Conservation (phyloP, 1,140 invertebrate species). For the Leptopilina boulardi region DNA sequence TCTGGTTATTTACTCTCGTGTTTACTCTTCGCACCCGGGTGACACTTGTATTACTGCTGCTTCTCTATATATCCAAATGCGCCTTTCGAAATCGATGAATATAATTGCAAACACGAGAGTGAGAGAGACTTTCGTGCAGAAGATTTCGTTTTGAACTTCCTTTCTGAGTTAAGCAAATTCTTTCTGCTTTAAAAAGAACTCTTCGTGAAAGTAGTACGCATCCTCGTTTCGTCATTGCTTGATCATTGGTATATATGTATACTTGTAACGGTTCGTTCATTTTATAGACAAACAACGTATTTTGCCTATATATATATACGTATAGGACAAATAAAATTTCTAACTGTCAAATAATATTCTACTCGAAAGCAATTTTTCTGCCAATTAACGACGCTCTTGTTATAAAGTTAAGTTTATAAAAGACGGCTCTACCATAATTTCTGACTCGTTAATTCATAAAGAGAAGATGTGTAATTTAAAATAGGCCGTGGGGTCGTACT, state of each 20-base stretch:
- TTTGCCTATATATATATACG: constrained; percentile 47
- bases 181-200: constrained; percentile 35
- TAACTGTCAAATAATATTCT: no score
- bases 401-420: not conserved
- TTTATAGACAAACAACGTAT: constrained; percentile 51
- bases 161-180: constrained; percentile 27
- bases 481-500: constrained; percentile 27
- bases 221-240: constrained; percentile 58
- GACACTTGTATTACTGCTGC: not conserved
- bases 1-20: constrained; percentile 7
- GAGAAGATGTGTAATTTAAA: constrained; percentile 24
- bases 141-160: constrained; percentile 38
- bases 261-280: constrained; percentile 56
- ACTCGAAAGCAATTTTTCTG: constrained; percentile 40
- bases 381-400: constrained; percentile 42
- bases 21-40: constrained; percentile 3
- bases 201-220: constrained; percentile 61
- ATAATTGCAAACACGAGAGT: constrained; percentile 33
- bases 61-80: not conserved
- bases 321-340: constrained; percentile 33
- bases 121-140: constrained; percentile 33
- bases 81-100: constrained; percentile 36
- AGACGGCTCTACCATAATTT: constrained; percentile 24
- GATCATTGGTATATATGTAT: constrained; percentile 45
- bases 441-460: constrained; percentile 32